These are phyloP conservation scores for Pristionchus japonicus DNA, from an alignment of 2,888 invertebrate genomes.

Conservation along the genomic window DNA sequence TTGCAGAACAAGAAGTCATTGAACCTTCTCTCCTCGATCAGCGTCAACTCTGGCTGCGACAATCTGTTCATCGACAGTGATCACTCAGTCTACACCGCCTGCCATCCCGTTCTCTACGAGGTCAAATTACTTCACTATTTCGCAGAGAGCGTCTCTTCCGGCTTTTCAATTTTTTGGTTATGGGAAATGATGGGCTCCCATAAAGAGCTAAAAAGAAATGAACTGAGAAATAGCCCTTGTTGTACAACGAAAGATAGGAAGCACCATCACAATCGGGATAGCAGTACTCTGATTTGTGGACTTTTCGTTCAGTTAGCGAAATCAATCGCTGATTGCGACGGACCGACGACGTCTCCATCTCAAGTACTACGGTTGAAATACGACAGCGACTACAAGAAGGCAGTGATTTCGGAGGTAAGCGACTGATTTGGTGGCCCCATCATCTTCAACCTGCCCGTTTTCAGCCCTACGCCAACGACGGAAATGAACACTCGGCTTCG, in stretches of 20 bases:
- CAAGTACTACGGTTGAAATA: background rate
- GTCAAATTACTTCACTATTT: background rate
- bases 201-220: no score
- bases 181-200: no score
- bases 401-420: background rate
- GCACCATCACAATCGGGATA: background rate
- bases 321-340: conserved; percentile 11
- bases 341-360: background rate
- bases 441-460: background rate
- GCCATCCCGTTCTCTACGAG: conserved; percentile 9
- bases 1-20: conserved; percentile 20
- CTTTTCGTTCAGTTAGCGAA: background rate
- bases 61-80: background rate
- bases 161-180: background rate
- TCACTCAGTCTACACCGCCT: conserved; percentile 17
- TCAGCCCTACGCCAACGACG: conserved; percentile 23
- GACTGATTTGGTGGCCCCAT: background rate
- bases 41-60: conserved; percentile 1
- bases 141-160: no score
- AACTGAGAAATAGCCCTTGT: no score
- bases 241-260: no score
- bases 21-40: background rate
- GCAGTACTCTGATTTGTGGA: background rate
- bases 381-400: background rate
- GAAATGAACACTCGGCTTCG: conserved; percentile 1